phyloP scores from a whole-genome alignment of 2,888 invertebrate species.

The Cheilosia pagana region DNA sequence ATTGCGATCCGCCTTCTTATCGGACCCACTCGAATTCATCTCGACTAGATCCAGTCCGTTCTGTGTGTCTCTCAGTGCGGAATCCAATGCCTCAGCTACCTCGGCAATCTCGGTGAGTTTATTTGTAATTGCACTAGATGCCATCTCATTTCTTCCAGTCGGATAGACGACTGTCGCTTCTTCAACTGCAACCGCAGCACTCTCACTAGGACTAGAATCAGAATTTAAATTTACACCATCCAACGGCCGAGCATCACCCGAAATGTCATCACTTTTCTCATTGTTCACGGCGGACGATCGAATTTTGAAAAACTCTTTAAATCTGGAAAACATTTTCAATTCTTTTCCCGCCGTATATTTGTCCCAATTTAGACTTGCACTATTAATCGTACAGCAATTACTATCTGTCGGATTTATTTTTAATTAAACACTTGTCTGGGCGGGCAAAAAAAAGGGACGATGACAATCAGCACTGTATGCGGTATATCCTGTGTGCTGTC shows the following conservation, averaged over 20 bases:
- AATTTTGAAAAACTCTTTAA: constrained; percentile 81
- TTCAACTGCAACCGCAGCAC: constrained; percentile 4
- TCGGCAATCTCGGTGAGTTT: constrained; percentile 87
- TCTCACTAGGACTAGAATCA: constrained; percentile 52
- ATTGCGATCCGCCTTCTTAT: constrained; percentile 79
- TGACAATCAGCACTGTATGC: neutral
- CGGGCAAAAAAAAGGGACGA: constrained; percentile 30
- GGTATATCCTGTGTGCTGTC: constrained; percentile 5
- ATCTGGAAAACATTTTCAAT: constrained; percentile 81
- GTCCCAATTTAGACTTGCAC: constrained; percentile 75
- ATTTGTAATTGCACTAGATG: constrained; percentile 88
- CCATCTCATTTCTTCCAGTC: constrained; percentile 85
- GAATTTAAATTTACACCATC: constrained; percentile 57
- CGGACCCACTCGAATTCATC: constrained; percentile 76
- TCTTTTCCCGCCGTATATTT: constrained; percentile 61
- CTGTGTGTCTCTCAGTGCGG: constrained; percentile 85
- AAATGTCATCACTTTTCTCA: constrained; percentile 54
- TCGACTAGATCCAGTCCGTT: constrained; percentile 77
- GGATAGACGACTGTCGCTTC: constrained; percentile 78
- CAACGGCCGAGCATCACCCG: constrained; percentile 11
- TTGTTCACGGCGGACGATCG: constrained; percentile 70
- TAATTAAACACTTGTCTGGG: constrained; percentile 61
- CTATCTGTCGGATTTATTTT: constrained; percentile 72
- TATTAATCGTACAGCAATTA: constrained; percentile 66
- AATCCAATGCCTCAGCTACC: constrained; percentile 88